Base-by-base conservation (phyloP, 2,113 vertebrate species). In the Aramus guarauna region DNA sequence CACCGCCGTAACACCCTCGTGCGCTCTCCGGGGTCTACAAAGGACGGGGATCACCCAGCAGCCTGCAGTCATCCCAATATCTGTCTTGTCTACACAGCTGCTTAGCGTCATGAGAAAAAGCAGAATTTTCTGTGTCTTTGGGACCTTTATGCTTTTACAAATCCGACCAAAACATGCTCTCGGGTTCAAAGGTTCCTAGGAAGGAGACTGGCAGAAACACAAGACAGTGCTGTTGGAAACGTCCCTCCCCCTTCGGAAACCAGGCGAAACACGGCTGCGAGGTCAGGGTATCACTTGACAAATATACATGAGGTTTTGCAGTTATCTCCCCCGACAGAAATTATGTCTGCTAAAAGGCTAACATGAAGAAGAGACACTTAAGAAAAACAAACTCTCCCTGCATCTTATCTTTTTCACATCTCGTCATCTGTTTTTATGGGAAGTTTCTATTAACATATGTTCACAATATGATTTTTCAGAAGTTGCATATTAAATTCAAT, bases 401-500 rank as follows among this genome's bases (percentile, higher is more conserved):
- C 64, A 56, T 56, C 88, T 91, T 93, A 63, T 84, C 92, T 84
- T 91, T 77, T 87, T 75, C 91, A 89, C 62, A 88, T 96, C 64
- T 92, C 1, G 0, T 92, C 94, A 95, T 92, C 88, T 94, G 85
- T n/a, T 96, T 94, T 80, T 67, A 68, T 29, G 59, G 67, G 39
- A 67, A 84, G 72, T 39, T 95, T 80, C 82, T 86, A 88, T 84
- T 77, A 92, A 81, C 73, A 78, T 74, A 83, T 86, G 91, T 41
- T 78, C 76, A 53, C 88, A 96, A 96, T 74, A 92, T 78, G 90
- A 81, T 94, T 92, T 92, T 88, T 91, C 47, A 89, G 75, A 93
- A 94, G 56, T 91, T 17, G 1, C 19, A 41, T 94, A 94, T 93
- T 93, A 95, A 91, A 88, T 77, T 55, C 60, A 92, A 91, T 81